Conservation (phyloP, 2,888 invertebrate genomes). For the Lasioglossum oenotherae region DNA sequence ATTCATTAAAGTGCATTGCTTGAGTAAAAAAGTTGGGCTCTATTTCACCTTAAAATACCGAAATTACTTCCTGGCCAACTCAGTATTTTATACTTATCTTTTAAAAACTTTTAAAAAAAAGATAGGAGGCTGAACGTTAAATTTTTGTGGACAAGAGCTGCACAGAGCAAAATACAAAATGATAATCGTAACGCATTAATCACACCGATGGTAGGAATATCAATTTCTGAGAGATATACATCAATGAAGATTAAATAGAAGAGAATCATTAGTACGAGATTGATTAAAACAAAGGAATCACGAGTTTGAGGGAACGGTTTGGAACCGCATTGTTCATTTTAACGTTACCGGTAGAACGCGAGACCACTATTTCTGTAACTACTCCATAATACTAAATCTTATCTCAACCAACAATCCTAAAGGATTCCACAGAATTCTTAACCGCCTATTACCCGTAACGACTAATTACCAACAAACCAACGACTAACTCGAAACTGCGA, state of each 20-base stretch:
- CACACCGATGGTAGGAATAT: neutral
- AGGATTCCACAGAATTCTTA: constrained; percentile 17
- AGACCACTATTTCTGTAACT: neutral
- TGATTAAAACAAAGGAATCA: neutral
- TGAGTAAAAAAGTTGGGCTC: no score
- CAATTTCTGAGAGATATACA: neutral
- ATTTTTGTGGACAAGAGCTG: no score
- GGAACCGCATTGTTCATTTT: neutral
- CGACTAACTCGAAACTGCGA: neutral
- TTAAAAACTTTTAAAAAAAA: no score
- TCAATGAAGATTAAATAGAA: neutral
- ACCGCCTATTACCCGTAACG: constrained; percentile 17
- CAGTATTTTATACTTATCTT: no score
- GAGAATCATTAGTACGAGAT: neutral
- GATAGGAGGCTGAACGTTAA: no score
- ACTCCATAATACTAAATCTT: neutral
- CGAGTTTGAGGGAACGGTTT: neutral
- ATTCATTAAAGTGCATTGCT: no score
- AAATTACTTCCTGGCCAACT: no score
- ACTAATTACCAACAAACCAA: constrained; percentile 21
- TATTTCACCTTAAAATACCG: no score
- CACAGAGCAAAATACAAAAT: neutral
- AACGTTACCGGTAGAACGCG: neutral
- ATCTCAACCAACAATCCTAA: constrained; percentile 13
- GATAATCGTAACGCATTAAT: neutral